Base-by-base conservation (phyloP, 2,797 vertebrate species). In the Danionella dracula region DNA sequence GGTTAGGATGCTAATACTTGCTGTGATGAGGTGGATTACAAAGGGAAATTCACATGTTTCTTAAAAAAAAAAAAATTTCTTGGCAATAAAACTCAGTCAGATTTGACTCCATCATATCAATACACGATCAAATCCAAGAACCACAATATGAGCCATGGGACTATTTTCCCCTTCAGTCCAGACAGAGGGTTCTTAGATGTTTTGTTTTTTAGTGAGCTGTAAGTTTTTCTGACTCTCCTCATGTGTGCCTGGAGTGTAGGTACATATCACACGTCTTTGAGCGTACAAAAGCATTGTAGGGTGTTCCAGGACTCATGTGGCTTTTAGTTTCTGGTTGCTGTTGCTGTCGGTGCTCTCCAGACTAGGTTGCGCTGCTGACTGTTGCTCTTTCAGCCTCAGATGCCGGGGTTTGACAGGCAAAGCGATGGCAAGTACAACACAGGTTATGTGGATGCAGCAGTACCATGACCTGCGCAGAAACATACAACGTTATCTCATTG, bases 371-470 rank as follows among this genome's bases (percentile, higher is more conserved):
- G 40, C 40, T 32, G 23, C 50, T 45, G 74, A 79, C 75, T 84
- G 83, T 13, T 75, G 84, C 35, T 80, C 78, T 48, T 79, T 88
- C 79, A 81, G 84, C 79, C 87, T 83, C 77, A 89, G 88, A 68
- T 86, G 87, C 76, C 88, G 86, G 53, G 88, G 90, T 83, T 93
- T 94, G 76, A 90, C 75, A 0, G 95, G 94, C 65, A 96, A 74
- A 15, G 90, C 79, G 50, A 92, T 62, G 17, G 94, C 83, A 37
- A 95, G 80, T 77, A 96, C 78, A 58, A 97, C 71, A 53, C 92
- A 90, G 76, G 81, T 80, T 55, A 94, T 55, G 63, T 98, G 95
- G 61, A 94, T 83, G 81, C 88, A 85, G 80, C 90, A 98, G 82
- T 83, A 92, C 92, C 94, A 96, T 80, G 93, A 94, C 83, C 95